phyloP scores from a whole-genome alignment of 2,888 invertebrate genomes.

The Fragum whitleyi region DNA sequence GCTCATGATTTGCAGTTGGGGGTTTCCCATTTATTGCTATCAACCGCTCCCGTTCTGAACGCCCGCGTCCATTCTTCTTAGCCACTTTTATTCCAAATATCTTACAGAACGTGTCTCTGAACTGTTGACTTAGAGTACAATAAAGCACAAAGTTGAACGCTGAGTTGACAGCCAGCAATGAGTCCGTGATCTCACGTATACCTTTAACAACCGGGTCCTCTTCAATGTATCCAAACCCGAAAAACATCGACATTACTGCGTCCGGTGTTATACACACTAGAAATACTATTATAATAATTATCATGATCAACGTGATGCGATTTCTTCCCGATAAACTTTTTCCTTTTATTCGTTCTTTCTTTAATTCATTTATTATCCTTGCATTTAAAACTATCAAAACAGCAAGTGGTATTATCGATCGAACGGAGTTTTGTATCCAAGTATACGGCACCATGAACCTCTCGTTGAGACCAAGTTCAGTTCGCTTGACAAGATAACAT shows the following conservation, averaged over 20 bases:
- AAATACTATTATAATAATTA: slow-evolving; percentile 83
- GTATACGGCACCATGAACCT: slow-evolving; percentile 80
- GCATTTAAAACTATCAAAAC: slow-evolving; percentile 81
- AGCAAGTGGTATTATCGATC: slow-evolving; percentile 82
- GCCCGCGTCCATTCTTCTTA: slow-evolving; percentile 11
- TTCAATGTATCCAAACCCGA: slow-evolving; percentile 83
- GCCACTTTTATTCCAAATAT: slow-evolving; percentile 73
- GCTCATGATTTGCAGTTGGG: neutral
- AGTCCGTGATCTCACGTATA: slow-evolving; percentile 84
- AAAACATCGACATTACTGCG: slow-evolving; percentile 84
- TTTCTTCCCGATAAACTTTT: slow-evolving; percentile 81
- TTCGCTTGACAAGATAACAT: slow-evolving; percentile 72
- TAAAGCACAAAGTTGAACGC: slow-evolving; percentile 84
- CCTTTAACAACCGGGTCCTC: slow-evolving; percentile 80
- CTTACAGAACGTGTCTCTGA: slow-evolving; percentile 79
- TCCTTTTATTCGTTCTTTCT: slow-evolving; percentile 77
- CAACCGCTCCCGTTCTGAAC: slow-evolving; percentile 50
- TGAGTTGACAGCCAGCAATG: slow-evolving; percentile 83
- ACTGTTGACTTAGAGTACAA: slow-evolving; percentile 81
- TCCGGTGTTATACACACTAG: slow-evolving; percentile 84
- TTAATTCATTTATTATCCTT: slow-evolving; percentile 81
- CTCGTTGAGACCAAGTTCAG: slow-evolving; percentile 76
- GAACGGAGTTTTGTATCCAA: slow-evolving; percentile 81
- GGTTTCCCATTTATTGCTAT: slow-evolving; percentile 26
- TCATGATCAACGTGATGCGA: slow-evolving; percentile 84